Conservation (phyloP, 2,113 vertebrate genomes). For the Turdus rufiventris region DNA sequence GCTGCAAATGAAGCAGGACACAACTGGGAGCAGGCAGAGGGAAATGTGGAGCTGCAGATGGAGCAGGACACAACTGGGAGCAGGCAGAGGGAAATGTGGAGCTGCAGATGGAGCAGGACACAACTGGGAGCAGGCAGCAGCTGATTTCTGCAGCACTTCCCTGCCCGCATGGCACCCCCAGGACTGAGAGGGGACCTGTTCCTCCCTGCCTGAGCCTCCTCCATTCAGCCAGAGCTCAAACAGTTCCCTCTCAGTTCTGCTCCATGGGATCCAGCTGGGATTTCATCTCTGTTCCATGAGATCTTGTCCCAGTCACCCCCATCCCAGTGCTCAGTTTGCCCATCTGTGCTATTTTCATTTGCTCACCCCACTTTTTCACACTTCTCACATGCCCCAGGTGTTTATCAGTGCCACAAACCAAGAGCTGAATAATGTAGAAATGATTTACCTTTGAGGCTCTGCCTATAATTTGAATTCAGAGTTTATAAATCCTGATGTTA, state of each 20-base stretch:
- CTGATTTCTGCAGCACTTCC: background rate
- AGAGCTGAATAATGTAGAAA: background rate
- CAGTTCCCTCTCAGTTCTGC: background rate
- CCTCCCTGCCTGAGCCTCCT: background rate
- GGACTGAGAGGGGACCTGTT: background rate
- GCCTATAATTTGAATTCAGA: background rate
- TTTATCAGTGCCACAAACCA: background rate
- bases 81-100: background rate
- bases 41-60: no score
- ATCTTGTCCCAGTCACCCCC: background rate
- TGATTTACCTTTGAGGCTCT: background rate
- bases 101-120: background rate
- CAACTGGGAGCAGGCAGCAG: rapidly evolving
- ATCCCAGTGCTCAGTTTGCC: background rate
- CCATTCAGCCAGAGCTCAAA: rapidly evolving
- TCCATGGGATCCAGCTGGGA: background rate
- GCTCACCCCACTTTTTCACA: background rate
- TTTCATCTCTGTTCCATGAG: background rate
- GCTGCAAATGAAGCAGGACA: background rate
- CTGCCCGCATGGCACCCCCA: background rate
- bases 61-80: no score
- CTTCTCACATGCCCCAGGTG: background rate
- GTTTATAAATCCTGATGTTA: background rate
- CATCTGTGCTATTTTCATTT: background rate
- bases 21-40: no score